Base-by-base conservation (phyloP, 2,113 vertebrate species). In the Sprattus sprattus region DNA sequence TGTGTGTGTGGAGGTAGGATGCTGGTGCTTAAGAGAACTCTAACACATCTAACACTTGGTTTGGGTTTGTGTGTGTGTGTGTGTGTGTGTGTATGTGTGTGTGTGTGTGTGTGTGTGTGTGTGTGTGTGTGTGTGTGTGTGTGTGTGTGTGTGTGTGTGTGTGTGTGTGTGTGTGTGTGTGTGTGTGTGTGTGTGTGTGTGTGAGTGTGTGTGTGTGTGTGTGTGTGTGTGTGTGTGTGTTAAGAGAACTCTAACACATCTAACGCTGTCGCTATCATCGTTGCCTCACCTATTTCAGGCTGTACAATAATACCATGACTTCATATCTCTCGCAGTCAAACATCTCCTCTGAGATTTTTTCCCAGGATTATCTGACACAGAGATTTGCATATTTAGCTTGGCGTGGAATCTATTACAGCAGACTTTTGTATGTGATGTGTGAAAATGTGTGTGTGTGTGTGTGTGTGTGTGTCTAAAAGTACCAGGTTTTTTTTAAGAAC, bases 321-420 rank as follows among this genome's bases (percentile, higher is more conserved):
- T 60, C 11, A 60, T 60, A 4, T 60, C 54, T 60, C 13, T 15
- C 16, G 1, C 5, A 5, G 4, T 60, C 20, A 22, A 60, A 60
- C 15, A 16, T 60, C 54, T 60, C 54, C 20, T 18, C 54, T 60
- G 20, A 60, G 54, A 60, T 4, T 20, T 60, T 60, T 60, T 22
- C n/a, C 54, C 54, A 60, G 54, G 54, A 22, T 22, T 10, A 25
- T 67, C 10, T n/a, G 57, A 4, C 39, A 39, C 39, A 39, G 39
- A 39, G 39, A 89, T 92, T 91, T 92, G 89, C 91, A 91, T 90
- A 88, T 89, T 88, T 84, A 81, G 16, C 25, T 87, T 84, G 54
- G 11, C 71, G 39, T n/a, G 85, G 52, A 85, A 87, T 87, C 85
- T 52, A 87, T 90, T 87, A 88, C 52, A 67, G 64, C 8, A 9